phyloP scores from a whole-genome alignment of 2,888 invertebrate species.

The Empis stercorea region DNA sequence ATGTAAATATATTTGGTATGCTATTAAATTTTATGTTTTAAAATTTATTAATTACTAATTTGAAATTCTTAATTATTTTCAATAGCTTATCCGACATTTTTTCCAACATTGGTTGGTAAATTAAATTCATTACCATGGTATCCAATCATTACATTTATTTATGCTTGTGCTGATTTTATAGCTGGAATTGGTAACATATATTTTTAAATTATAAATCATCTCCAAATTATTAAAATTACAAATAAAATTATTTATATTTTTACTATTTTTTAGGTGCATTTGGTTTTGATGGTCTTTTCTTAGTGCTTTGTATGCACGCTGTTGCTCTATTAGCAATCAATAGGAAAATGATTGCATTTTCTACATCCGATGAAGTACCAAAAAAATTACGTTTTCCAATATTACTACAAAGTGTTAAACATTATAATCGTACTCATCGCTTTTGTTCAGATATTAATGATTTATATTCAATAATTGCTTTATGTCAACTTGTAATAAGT shows the following conservation, averaged over 20 bases:
- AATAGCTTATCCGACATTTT: constrained; percentile 21
- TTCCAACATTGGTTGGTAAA: constrained; percentile 13
- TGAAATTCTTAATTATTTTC: neutral
- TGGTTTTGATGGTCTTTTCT: constrained; percentile 26
- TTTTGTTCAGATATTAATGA: constrained; percentile 19
- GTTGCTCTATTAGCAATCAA: constrained; percentile 22
- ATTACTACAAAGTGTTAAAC: constrained; percentile 23
- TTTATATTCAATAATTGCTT: constrained; percentile 20
- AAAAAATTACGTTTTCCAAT: constrained; percentile 20
- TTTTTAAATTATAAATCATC: too few relatives aligned
- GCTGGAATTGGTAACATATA: constrained; percentile 19
- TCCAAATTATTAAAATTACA: too few relatives aligned
- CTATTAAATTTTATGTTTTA: too few relatives aligned
- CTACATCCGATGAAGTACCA: constrained; percentile 23
- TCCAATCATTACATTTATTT: constrained; percentile 18
- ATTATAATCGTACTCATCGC: constrained; percentile 23
- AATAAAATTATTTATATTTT: too few relatives aligned
- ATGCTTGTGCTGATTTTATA: constrained; percentile 13
- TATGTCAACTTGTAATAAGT: constrained; percentile 25
- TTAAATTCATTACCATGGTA: constrained; percentile 14
- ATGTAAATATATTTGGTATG: constrained; percentile 9
- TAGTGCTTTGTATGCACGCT: constrained; percentile 22
- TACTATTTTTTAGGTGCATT: constrained; percentile 21
- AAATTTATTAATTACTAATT: neutral
- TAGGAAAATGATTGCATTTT: constrained; percentile 17